Base-by-base conservation (phyloP, 2,888 invertebrate genomes). In the Torymus auratus region DNA sequence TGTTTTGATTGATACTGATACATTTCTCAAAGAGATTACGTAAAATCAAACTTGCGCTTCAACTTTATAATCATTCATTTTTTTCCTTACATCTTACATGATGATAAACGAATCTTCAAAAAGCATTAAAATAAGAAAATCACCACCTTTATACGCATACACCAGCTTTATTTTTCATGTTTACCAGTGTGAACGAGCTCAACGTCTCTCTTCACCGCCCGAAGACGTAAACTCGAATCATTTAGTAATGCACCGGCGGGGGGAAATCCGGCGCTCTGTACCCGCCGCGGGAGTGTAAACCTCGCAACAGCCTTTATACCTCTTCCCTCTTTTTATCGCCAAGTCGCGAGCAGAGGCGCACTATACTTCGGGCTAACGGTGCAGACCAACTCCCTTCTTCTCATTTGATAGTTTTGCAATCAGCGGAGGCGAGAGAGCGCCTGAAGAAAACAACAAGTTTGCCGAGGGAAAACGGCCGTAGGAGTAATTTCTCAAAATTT, bases 371-470 rank as follows among this genome's bases (percentile, higher is more conserved):
- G 12, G 69, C n/a, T 50, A 56, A n/a, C 28, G 15, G 10, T 41
- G 20, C 56, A n/a, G n/a, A 50, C 56, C 28, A 50, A 70, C 41
- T 56, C 15, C 15, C 20, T 28, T n/a, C 17, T 2, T 28, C 13
- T 55, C 20, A 28, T 69, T 73, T 52, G 53, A 79, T 73, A 72
- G 55, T 73, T 69, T 53, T 70, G 58, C 65, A 62, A 74, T 70
- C 69, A 62, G 12, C 3, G 15, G 56, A 65, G 23, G 17, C 52
- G 17, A 74, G 41, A 52, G n/a, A 50, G 23, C 41, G 60, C 17
- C 11, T 7, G 17, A 11, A 1, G 55, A 62, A 68, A 78, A 75
- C 52, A 23, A 14, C 20, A 23, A 75, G 53, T 14, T 53, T 41
- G 17, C 14, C n/a, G 13, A 71, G 62, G 60, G 67, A 65, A 71